These are phyloP conservation scores for Nanger granti DNA, from an alignment of 2,113 vertebrate genomes.

Conservation along the genomic window DNA sequence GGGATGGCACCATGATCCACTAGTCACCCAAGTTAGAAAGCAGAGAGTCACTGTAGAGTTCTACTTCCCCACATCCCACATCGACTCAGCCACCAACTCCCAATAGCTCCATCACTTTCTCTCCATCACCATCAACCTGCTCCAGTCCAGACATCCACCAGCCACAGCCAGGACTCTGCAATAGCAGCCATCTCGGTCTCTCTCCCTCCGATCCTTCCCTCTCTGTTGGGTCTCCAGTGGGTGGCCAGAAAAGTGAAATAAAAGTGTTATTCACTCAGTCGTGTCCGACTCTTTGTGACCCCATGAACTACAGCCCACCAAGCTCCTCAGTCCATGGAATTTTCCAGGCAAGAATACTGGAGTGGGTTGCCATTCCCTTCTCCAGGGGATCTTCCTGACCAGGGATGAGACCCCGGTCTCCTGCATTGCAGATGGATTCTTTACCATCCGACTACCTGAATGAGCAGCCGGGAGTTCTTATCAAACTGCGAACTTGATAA, in stretches of 20 bases:
- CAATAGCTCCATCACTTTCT: not conserved
- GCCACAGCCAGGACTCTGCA: not conserved
- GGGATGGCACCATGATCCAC: not conserved
- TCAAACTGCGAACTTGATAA: not conserved
- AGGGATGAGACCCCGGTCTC: not conserved
- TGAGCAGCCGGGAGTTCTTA: not conserved
- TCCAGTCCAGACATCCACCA: no score
- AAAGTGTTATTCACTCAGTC: not conserved
- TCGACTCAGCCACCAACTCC: not conserved
- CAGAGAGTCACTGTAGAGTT: not conserved
- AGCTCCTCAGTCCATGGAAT: not conserved
- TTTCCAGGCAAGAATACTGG: not conserved
- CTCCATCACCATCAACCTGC: not conserved
- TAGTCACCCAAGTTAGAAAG: not conserved
- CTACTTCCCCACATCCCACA: not conserved
- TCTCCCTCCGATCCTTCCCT: not conserved
- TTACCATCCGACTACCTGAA: not conserved
- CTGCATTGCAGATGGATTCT: not conserved
- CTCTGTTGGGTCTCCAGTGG: not conserved
- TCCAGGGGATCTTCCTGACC: not conserved
- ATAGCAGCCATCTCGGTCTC: not conserved
- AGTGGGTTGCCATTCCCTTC: not conserved
- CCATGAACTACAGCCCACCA: not conserved
- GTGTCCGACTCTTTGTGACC: not conserved
- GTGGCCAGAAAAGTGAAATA: not conserved